Base-by-base conservation (phyloP, 1,140 invertebrate genomes). In the Polyergus mexicanus region DNA sequence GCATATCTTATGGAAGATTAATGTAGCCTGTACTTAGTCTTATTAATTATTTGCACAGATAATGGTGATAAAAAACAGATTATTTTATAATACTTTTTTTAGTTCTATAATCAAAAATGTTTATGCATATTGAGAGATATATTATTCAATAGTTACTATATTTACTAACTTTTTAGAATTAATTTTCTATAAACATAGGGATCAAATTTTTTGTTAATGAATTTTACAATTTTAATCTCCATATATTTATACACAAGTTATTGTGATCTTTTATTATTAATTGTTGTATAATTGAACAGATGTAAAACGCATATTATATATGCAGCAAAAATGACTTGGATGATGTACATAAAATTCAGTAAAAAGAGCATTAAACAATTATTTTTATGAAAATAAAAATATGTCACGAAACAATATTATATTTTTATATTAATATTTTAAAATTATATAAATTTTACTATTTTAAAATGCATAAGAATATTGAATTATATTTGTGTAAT, bases 1-100 rank as follows among this genome's bases (percentile, higher is more conserved):
- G 76, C 85, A 35, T 13, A 58, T 16, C 25, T 91, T 41, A 41
- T 8, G 2, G 54, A 32, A 22, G 71, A 91, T 65, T 93, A 72
- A 91, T 16, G 7, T 72, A 51, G 62, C 22, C n/a, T 6, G 19
- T 32, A 62, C 58, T 58, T 54, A 69, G 58, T 47, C 28, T 38
- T 58, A 5, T 41, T 6, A 32, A 32, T 75, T 80, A 58, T 72
- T 60, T 19, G 35, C 51, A n/a, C 19, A 41, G 13, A 44, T 58
- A 56, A 58, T 41, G 54, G 77, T 58, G 25, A 6, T 72, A 1
- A 22, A 44, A 85, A 35, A 35, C 38, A 5, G 1, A 56, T 35
- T 28, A 4, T 35, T 56, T 25, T 69, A 38, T 4, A 3, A 38
- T 4, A 10, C 32, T 32, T 28, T 60, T 62, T 4, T 56, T 51